Conservation (phyloP, 2,888 invertebrate genomes). For the Euzetes globulus region DNA sequence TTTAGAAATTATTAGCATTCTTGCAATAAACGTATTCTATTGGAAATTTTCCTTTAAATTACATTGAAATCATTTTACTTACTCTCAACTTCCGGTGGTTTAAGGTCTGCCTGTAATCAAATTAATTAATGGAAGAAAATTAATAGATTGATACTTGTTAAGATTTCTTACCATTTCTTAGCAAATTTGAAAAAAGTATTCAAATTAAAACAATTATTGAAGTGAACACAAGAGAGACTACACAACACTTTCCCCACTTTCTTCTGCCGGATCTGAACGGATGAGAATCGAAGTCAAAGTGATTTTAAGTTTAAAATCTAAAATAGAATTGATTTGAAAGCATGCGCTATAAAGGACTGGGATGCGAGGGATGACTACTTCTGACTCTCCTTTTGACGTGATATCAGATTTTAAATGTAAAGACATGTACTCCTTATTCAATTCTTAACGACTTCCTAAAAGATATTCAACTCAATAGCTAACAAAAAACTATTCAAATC, state of each 20-base stretch:
- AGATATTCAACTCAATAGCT: no score
- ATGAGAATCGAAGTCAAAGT: neutral
- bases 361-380: no score
- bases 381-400: no score
- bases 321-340: neutral
- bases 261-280: neutral
- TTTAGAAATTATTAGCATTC: neutral
- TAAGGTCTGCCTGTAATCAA: constrained; percentile 41
- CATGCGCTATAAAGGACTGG: neutral
- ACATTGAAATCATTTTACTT: constrained; percentile 37
- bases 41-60: no score
- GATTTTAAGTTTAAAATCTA: neutral
- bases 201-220: neutral
- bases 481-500: no score
- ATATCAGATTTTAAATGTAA: no score
- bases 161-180: constrained; percentile 12
- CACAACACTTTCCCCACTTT: neutral
- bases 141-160: neutral
- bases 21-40: no score
- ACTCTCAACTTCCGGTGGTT: constrained; percentile 43
- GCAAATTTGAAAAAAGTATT: neutral
- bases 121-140: neutral
- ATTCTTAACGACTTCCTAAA: no score
- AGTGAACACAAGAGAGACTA: neutral
- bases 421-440: no score